phyloP scores from a whole-genome alignment of 1,140 invertebrate species.

The Triops longicaudatus region DNA sequence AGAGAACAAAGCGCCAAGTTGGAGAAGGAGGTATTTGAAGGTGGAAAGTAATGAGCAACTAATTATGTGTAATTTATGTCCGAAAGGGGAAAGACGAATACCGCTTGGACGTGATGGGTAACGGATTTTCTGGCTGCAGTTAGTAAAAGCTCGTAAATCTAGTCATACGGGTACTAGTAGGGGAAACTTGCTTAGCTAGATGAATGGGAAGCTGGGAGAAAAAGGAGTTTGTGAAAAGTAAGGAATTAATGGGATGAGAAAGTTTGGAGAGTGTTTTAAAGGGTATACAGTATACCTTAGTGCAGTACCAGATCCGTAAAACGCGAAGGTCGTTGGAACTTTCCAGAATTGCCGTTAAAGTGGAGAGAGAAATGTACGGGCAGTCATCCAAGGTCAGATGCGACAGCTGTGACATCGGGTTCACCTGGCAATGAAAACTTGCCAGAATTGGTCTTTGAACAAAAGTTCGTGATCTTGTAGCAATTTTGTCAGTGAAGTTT shows the following conservation, averaged over 20 bases:
- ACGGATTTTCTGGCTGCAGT: too few relatives aligned
- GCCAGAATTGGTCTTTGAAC: not conserved
- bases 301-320: conserved; percentile 37
- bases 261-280: not conserved
- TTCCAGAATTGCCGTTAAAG: conserved; percentile 33
- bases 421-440: conserved; percentile 32
- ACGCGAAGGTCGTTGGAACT: conserved; percentile 34
- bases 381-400: conserved; percentile 37
- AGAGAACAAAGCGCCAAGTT: too few relatives aligned
- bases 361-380: conserved; percentile 30
- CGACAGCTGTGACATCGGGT: conserved; percentile 35
- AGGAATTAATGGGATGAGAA: not conserved
- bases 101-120: too few relatives aligned
- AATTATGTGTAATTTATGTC: not conserved
- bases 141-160: not conserved
- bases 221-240: not conserved
- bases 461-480: not conserved
- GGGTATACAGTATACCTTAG: conserved; percentile 28
- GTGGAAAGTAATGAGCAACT: not conserved
- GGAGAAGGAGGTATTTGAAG: not conserved
- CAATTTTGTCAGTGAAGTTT: not conserved
- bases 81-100: not conserved
- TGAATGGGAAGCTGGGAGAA: not conserved
- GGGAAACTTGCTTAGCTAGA: not conserved
- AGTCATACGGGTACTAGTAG: not conserved